Conservation (phyloP, 1,140 invertebrate species). For the Monomorium pharaonis region DNA sequence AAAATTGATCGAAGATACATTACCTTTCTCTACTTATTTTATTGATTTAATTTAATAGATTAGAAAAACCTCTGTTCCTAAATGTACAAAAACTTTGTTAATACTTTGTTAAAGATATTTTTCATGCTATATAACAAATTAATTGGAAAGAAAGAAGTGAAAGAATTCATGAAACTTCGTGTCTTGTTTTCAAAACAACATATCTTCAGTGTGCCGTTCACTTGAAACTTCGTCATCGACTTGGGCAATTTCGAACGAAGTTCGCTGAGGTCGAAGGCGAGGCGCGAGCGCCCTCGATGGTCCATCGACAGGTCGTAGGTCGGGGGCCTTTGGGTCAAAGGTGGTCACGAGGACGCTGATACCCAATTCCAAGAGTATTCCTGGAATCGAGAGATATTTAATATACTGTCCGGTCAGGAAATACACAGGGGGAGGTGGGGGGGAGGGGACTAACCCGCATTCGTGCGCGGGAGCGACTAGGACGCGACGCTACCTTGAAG, state of each 20-base stretch:
- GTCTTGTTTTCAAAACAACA: slow-evolving; percentile 1
- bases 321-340: slow-evolving; percentile 58
- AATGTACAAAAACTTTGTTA: not conserved
- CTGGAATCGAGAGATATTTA: slow-evolving; percentile 72
- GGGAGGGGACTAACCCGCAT: not conserved
- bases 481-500: slow-evolving; percentile 44
- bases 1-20: no score
- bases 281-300: slow-evolving; percentile 52
- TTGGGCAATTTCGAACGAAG: slow-evolving; percentile 21
- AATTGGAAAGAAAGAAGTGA: not conserved
- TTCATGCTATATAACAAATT: not conserved
- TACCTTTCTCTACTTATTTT: no score
- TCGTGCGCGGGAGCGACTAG: slow-evolving; percentile 31
- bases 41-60: no score
- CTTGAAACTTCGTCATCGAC: not conserved
- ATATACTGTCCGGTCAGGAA: slow-evolving; percentile 50
- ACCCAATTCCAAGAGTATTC: slow-evolving; percentile 67
- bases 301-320: slow-evolving; percentile 56
- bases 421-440: slow-evolving; percentile 4
- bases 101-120: not conserved
- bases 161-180: not conserved
- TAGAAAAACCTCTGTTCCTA: not conserved
- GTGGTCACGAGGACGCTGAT: slow-evolving; percentile 55
- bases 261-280: slow-evolving; percentile 50
- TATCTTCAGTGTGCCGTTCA: not conserved